These are phyloP conservation scores for Oryctes rhinoceros DNA, from an alignment of 1,140 invertebrate genomes.

Conservation along the genomic window DNA sequence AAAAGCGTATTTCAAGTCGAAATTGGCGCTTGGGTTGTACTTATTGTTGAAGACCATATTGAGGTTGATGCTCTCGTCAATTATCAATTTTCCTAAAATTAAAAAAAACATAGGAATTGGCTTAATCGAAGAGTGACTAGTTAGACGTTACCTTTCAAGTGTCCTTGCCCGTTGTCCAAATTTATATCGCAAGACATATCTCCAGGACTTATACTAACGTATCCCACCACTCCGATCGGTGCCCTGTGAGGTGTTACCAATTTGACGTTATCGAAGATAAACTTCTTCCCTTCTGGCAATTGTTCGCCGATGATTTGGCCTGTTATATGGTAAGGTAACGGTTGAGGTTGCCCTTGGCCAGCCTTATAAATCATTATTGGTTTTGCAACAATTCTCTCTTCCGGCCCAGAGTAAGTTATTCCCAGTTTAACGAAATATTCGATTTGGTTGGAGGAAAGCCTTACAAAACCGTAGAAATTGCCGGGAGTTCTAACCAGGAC, in stretches of 20 bases:
- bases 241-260: slow-evolving; percentile 62
- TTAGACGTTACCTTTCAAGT: slow-evolving; percentile 59
- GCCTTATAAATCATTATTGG: slow-evolving; percentile 75
- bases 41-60: slow-evolving; percentile 64
- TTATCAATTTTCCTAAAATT: background rate
- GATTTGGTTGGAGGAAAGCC: slow-evolving; percentile 66
- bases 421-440: slow-evolving; percentile 72
- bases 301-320: slow-evolving; percentile 66
- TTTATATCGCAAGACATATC: slow-evolving; percentile 63
- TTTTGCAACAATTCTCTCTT: slow-evolving; percentile 66
- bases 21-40: slow-evolving; percentile 68
- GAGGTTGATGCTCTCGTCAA: slow-evolving; percentile 55
- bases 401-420: slow-evolving; percentile 66
- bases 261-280: slow-evolving; percentile 68
- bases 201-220: slow-evolving; percentile 60
- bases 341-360: slow-evolving; percentile 64
- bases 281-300: slow-evolving; percentile 63
- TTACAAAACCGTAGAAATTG: slow-evolving; percentile 52
- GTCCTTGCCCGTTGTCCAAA: slow-evolving; percentile 63
- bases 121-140: background rate
- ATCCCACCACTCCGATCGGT: slow-evolving; percentile 65
- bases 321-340: slow-evolving; percentile 65
- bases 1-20: slow-evolving; percentile 65
- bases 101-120: background rate
- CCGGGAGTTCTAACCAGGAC: background rate